phyloP scores from a whole-genome alignment of 1,140 invertebrate species.

The Drosophila oshimai region DNA sequence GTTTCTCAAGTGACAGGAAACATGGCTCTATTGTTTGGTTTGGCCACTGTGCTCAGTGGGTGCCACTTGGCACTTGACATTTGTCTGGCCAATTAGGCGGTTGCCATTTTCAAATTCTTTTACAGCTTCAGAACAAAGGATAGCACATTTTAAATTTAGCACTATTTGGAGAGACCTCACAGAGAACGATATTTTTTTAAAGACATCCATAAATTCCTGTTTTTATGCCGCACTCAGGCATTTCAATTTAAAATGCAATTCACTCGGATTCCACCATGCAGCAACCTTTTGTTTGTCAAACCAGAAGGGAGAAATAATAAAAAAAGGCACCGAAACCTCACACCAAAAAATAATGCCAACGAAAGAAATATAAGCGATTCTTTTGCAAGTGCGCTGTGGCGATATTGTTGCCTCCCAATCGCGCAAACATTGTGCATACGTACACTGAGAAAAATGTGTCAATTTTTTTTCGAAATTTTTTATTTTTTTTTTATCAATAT shows the following conservation, averaged over 20 bases:
- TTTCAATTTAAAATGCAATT: constrained; percentile 47
- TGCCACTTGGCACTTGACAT: constrained; percentile 16
- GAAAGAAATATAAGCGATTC: constrained; percentile 30
- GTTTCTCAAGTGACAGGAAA: constrained; percentile 23
- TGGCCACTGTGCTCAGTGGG: constrained; percentile 30
- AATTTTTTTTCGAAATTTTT: too few species aligned
- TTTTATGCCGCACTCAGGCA: constrained; percentile 24
- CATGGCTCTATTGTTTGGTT: constrained; percentile 10
- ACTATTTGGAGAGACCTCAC: neutral
- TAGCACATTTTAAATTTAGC: neutral
- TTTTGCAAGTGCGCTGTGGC: constrained; percentile 34
- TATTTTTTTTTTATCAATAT: too few species aligned
- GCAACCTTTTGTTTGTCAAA: constrained; percentile 41
- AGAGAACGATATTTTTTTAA: neutral
- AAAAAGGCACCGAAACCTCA: constrained; percentile 21
- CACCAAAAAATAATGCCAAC: constrained; percentile 15
- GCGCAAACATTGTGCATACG: constrained; percentile 16
- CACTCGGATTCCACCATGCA: constrained; percentile 20
- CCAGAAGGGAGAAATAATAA: constrained; percentile 8
- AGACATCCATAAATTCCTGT: constrained; percentile 9
- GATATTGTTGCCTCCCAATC: constrained; percentile 25
- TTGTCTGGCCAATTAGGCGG: constrained; percentile 33
- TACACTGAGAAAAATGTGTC: neutral
- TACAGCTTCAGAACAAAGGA: neutral
- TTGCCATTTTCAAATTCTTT: constrained; percentile 8